A percentile compares a stretch with the other conserved stretches of the same genome.
phyloP scores from a whole-genome alignment of 1,140 invertebrate genomes.

The Mesaphorura yosii region DNA sequence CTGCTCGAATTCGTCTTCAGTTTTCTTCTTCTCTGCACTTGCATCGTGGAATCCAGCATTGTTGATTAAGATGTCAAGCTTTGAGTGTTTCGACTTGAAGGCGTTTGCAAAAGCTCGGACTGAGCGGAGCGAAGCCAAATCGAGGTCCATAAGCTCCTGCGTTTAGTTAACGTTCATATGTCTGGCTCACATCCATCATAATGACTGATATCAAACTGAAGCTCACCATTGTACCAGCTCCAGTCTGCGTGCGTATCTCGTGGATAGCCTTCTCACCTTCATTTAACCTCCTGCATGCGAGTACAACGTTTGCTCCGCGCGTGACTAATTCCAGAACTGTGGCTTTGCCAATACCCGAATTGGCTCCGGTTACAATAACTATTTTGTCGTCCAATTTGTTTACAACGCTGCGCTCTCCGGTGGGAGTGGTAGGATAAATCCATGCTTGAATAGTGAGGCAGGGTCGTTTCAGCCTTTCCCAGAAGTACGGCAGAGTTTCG shows the following conservation, averaged over 20 bases:
- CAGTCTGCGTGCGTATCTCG: too few relatives aligned
- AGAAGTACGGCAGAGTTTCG: too few relatives aligned
- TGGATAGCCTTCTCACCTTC: constrained; percentile 52
- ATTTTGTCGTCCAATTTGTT: too few relatives aligned
- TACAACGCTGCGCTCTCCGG: too few relatives aligned
- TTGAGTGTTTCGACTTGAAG: constrained; percentile 46
- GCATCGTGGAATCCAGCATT: constrained; percentile 7
- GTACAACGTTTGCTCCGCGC: constrained; percentile 9
- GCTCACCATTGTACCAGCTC: too few relatives aligned
- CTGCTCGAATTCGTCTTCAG: constrained; percentile 69
- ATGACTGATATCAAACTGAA: too few relatives aligned
- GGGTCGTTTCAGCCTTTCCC: too few relatives aligned
- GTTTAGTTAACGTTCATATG: too few relatives aligned
- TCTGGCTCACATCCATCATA: too few relatives aligned
- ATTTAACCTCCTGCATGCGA: constrained; percentile 57
- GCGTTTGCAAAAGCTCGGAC: constrained; percentile 55
- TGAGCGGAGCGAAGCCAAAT: constrained; percentile 58
- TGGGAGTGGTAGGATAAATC: too few relatives aligned
- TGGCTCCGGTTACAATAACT: constrained; percentile 77
- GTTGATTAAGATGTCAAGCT: constrained; percentile 51
- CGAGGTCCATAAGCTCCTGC: constrained; percentile 43
- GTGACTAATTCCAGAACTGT: constrained; percentile 7
- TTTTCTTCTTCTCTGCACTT: constrained; percentile 34
- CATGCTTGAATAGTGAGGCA: too few relatives aligned
- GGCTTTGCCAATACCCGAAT: constrained; percentile 52